These are phyloP conservation scores for Microctonus aethiopoides DNA, from an alignment of 2,888 invertebrate species.

Conservation along the genomic window DNA sequence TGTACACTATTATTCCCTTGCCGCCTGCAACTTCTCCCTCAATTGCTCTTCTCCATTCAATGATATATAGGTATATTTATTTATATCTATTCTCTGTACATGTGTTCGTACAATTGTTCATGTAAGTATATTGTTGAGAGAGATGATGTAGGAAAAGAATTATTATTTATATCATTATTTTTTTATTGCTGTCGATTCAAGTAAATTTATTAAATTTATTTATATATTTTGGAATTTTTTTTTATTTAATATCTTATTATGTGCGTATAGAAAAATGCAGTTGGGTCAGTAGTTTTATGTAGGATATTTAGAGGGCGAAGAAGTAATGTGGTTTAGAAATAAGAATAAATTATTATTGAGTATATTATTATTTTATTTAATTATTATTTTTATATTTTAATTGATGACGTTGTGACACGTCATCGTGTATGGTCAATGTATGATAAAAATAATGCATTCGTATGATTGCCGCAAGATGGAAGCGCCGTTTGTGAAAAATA, in stretches of 20 bases:
- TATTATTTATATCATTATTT: too few relatives aligned
- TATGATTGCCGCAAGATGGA: constrained; percentile 43
- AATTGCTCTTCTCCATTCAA: neutral
- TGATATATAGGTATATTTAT: neutral
- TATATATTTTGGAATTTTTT: neutral
- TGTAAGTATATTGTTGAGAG: too few relatives aligned
- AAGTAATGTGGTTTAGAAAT: neutral
- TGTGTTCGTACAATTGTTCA: neutral
- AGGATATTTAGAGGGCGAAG: too few relatives aligned
- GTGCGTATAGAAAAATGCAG: neutral
- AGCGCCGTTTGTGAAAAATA: constrained; percentile 33
- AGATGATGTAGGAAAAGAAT: too few relatives aligned
- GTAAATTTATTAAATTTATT: neutral
- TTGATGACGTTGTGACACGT: constrained; percentile 19
- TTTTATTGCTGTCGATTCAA: too few relatives aligned
- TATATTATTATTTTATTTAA: neutral
- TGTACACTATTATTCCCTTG: constrained; percentile 4
- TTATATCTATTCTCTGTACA: neutral
- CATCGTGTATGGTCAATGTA: constrained; percentile 41
- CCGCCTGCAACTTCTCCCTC: neutral
- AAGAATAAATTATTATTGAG: too few relatives aligned
- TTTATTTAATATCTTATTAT: neutral
- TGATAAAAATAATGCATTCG: constrained; percentile 40
- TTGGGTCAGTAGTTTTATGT: too few relatives aligned
- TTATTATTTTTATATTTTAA: constrained; percentile 2